These are phyloP conservation scores for Rhodinocichla rosea DNA, from an alignment of 2,113 vertebrate genomes.

Conservation along the genomic window DNA sequence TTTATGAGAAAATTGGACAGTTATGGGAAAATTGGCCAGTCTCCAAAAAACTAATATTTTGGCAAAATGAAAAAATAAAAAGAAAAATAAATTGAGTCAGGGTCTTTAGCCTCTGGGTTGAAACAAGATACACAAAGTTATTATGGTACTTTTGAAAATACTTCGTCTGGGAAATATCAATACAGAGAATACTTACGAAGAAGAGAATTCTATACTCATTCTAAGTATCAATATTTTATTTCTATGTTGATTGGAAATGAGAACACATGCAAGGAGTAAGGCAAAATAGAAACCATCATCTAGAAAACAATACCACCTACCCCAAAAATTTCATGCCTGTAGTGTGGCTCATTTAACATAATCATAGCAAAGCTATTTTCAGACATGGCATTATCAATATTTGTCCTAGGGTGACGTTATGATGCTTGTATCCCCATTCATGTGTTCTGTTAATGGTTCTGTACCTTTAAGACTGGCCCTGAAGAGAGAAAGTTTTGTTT, in stretches of 20 bases:
- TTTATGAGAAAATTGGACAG: not conserved
- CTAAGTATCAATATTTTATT: not conserved
- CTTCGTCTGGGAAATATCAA: not conserved
- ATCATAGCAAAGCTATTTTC: not conserved
- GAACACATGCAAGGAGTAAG: not conserved
- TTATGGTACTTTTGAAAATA: not conserved
- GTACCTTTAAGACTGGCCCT: too few relatives aligned
- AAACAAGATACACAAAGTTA: not conserved
- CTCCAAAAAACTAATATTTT: not conserved
- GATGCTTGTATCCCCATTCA: too few relatives aligned
- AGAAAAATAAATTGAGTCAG: rapidly evolving
- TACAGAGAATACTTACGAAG: not conserved
- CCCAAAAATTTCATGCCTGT: not conserved
- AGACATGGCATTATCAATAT: not conserved
- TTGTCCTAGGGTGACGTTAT: too few relatives aligned
- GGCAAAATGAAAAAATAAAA: not conserved
- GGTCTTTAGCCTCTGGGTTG: not conserved
- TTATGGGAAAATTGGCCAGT: not conserved
- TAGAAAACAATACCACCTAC: not conserved
- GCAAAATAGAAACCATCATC: not conserved
- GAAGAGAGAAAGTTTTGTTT: too few relatives aligned
- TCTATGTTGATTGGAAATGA: not conserved
- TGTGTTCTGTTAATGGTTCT: too few relatives aligned
- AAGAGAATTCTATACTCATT: not conserved
- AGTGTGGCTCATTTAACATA: not conserved